Percentiles rank a stretch among this genome's conserved stretches.
phyloP scores from a whole-genome alignment of 35 echinoderm and acorn worm species.

The Diadema setosum region DNA sequence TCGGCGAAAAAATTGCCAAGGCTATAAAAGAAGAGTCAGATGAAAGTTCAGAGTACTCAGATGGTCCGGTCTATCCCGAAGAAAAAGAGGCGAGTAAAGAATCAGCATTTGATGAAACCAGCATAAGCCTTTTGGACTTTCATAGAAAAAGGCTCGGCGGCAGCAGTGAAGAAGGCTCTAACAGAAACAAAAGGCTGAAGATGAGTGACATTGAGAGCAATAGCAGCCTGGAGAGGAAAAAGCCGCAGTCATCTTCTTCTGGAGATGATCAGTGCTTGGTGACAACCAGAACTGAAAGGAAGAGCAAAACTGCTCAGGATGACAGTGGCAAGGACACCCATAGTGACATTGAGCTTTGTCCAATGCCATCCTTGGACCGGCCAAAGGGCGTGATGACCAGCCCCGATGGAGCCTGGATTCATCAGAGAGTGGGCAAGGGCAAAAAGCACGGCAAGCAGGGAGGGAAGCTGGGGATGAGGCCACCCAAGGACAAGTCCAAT shows the following conservation, averaged over 20 bases:
- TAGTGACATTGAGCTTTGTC: not conserved
- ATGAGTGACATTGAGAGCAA: not conserved
- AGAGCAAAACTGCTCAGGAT: not conserved
- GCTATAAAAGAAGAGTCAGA: not conserved
- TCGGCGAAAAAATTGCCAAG: not conserved
- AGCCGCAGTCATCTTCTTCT: not conserved
- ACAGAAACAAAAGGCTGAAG: not conserved
- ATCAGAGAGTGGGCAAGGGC: not conserved
- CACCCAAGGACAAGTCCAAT: not conserved
- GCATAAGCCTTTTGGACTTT: constrained; percentile 21
- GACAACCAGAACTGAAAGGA: not conserved
- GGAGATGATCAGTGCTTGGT: not conserved
- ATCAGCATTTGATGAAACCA: not conserved
- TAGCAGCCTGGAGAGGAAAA: not conserved
- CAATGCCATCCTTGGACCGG: not conserved
- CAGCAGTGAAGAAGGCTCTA: not conserved
- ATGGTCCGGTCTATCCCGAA: constrained; percentile 12
- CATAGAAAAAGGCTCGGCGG: not conserved
- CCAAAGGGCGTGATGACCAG: not conserved
- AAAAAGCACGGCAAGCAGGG: not conserved
- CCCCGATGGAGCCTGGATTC: not conserved
- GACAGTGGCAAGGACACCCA: constrained; percentile 28
- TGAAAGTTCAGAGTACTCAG: constrained; percentile 46
- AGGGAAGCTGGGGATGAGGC: not conserved
- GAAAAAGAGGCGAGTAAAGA: not conserved